Evolutionary conservation across 2,113 vertebrate genomes (phyloP).

Genomic region (Dascyllus trimaculatus): DNA sequence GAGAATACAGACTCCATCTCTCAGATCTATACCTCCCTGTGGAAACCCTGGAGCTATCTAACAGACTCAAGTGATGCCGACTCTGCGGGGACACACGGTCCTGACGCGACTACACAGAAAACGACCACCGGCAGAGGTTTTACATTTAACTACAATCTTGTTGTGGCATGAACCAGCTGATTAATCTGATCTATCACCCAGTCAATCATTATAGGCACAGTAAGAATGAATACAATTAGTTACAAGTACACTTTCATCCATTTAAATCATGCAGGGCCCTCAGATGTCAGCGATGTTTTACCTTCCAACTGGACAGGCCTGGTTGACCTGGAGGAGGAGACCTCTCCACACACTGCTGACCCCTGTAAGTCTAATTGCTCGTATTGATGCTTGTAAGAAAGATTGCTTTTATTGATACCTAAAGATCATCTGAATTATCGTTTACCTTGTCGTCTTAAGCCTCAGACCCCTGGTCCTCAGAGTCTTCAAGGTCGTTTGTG

Average conservation of each 20-base stretch:
- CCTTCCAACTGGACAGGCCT: slow-evolving; percentile 79
- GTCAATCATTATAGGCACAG: background rate
- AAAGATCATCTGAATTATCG: slow-evolving; percentile 1
- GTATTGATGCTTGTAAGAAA: background rate
- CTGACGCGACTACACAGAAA: slow-evolving; percentile 56
- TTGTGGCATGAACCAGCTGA: background rate
- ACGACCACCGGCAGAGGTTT: slow-evolving; percentile 61
- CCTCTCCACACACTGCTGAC: slow-evolving; percentile 15
- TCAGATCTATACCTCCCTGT: slow-evolving; percentile 81
- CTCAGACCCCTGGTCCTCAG: slow-evolving; percentile 73
- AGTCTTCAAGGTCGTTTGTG: slow-evolving; percentile 69
- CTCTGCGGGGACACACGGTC: slow-evolving; percentile 44
- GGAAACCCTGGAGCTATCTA: slow-evolving; percentile 85
- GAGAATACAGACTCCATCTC: slow-evolving; percentile 62
- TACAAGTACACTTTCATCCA: slow-evolving; percentile 2
- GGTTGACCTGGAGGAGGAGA: slow-evolving; percentile 79
- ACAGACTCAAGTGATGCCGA: slow-evolving; percentile 57
- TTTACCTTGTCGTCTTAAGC: slow-evolving; percentile 26
- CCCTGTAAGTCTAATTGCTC: slow-evolving; percentile 55
- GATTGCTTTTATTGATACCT: background rate
- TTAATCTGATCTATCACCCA: slow-evolving; percentile 9
- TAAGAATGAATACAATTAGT: background rate
- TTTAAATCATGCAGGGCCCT: slow-evolving; percentile 7
- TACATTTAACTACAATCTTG: slow-evolving; percentile 21
- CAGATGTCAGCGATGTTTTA: slow-evolving; percentile 24